Base-by-base conservation (phyloP, 2,113 vertebrate genomes). In the Pongo pygmaeus region DNA sequence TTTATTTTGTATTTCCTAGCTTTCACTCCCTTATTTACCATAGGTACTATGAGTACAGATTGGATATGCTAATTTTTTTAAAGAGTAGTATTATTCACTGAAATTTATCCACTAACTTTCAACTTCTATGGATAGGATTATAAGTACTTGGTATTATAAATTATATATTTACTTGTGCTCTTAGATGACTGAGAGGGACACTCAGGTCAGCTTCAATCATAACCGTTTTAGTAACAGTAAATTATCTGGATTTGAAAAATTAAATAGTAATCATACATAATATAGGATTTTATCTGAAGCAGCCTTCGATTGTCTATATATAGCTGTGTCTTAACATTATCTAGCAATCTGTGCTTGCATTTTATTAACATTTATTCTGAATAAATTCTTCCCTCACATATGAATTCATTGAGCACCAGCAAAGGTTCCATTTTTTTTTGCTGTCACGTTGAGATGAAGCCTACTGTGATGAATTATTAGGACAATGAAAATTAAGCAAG, bases 401-500 rank as follows among this genome's bases (percentile, higher is more conserved):
- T 72, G 67, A 95, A 64, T 83, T 70, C 79, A n/a, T 79, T 95
- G 79, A 92, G 67, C 0, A 9, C 46, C 3, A 84, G 85, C 59
- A 96, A 93, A 96, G 75, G 1, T 88, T 94, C 86, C 16, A 7
- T 81, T 97, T 97, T 92, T 55, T 92, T 57, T 78, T 91, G 78
- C 57, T 80, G 72, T 96, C 91, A 87, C 5, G 89, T 32, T 57
- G 75, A 92, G 30, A 94, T 94, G 89, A 95, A 52, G 84, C 78
- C 91, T 89, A 81, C 97, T 97, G 32, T 0, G 8, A 97, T 97
- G 96, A 96, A 97, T 98, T 97, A 95, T 97, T 94, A 96, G 97
- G 96, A 97, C 98, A 98, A 97, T 97, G 95, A 95, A 98, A 98
- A 98, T 98, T 98, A 98, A 97, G 92, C 91, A 98, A 94, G 96